phyloP scores from a whole-genome alignment of 2,888 invertebrate genomes.

The Xestobium rufovillosum region DNA sequence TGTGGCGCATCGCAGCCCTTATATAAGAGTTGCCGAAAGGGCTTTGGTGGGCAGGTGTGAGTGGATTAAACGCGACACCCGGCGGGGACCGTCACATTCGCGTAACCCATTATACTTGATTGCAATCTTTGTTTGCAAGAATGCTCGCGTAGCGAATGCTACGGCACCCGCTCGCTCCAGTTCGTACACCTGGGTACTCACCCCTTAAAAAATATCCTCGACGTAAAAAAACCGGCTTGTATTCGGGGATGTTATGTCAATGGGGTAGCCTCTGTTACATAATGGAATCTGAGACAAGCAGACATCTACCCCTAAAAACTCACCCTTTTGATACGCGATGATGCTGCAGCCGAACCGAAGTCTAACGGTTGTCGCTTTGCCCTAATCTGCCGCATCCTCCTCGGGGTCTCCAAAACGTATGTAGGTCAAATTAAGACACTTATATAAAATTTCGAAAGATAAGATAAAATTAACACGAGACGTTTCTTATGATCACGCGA shows the following conservation, averaged over 20 bases:
- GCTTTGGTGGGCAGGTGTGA: too few species aligned
- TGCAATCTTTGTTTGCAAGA: constrained; percentile 42
- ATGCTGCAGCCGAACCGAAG: constrained; percentile 39
- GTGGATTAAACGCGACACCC: constrained; percentile 20
- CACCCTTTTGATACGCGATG: constrained; percentile 43
- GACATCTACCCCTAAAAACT: constrained; percentile 40
- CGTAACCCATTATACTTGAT: constrained; percentile 39
- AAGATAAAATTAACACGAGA: too few species aligned
- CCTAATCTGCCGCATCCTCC: too few species aligned
- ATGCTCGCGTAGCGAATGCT: constrained; percentile 39
- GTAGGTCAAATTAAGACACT: too few species aligned
- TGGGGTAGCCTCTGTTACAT: constrained; percentile 43
- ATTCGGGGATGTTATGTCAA: constrained; percentile 41
- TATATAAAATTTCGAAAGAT: too few species aligned
- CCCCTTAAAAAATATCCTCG: constrained; percentile 40
- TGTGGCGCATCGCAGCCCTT: too few species aligned
- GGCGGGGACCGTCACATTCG: constrained; percentile 22
- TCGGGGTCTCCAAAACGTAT: too few species aligned
- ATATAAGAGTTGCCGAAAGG: too few species aligned
- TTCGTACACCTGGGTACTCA: constrained; percentile 41
- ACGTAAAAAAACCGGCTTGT: constrained; percentile 41
- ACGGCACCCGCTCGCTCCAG: too few species aligned
- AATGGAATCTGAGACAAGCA: constrained; percentile 44
- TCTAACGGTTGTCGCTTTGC: too few species aligned
- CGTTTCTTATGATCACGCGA: too few species aligned